phyloP scores from a whole-genome alignment of 2,888 invertebrate species.

The Diarsia dahlii region DNA sequence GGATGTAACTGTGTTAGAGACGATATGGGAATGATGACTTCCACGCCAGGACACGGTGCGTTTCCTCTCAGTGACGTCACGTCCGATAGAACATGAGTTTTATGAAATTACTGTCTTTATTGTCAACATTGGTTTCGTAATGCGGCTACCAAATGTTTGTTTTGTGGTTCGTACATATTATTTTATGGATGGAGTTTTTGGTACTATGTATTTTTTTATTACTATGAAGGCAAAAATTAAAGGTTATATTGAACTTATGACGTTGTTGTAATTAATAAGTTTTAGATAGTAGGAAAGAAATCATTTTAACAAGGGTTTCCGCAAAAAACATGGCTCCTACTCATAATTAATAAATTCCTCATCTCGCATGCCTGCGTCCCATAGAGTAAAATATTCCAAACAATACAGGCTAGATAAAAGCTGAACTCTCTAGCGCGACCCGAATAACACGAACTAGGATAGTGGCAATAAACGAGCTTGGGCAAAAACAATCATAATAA shows the following conservation, averaged over 20 bases:
- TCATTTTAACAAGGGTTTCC: too few relatives aligned
- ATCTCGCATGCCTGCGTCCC: constrained; percentile 17
- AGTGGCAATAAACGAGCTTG: constrained; percentile 56
- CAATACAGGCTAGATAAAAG: constrained; percentile 44
- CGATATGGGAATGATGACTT: constrained; percentile 88
- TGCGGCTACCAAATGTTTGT: constrained; percentile 42
- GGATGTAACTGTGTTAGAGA: constrained; percentile 76
- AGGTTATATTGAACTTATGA: not conserved
- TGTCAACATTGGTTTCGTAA: constrained; percentile 50
- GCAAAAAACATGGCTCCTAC: not conserved
- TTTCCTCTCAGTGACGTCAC: constrained; percentile 86
- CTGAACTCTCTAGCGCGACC: constrained; percentile 52
- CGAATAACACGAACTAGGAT: constrained; percentile 56
- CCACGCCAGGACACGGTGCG: constrained; percentile 82
- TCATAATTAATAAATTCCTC: not conserved
- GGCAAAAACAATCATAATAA: constrained; percentile 69
- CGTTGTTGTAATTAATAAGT: not conserved
- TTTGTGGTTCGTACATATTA: constrained; percentile 24
- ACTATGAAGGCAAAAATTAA: not conserved
- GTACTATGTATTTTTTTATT: not conserved
- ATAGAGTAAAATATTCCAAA: constrained; percentile 29
- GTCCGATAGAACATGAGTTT: constrained; percentile 74
- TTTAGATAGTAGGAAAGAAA: too few relatives aligned
- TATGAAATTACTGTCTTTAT: constrained; percentile 56
- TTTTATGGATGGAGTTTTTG: not conserved